Conservation (phyloP, 1,140 invertebrate species). For the Augochlora pura region DNA sequence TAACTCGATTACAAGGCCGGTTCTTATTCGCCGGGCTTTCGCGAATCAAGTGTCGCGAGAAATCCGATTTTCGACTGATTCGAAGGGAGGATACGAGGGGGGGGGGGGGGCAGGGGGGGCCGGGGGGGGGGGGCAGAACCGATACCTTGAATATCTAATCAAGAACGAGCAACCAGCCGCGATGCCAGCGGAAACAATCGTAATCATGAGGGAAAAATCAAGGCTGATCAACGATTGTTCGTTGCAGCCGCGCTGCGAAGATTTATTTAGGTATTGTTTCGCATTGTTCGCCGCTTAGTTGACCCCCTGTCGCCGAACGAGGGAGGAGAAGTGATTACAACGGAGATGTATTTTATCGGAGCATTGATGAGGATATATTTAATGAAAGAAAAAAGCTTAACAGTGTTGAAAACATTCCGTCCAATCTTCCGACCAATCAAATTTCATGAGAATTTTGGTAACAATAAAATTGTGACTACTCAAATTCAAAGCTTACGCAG, state of each 20-base stretch:
- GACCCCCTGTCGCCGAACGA: no score
- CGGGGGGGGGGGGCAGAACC: no score
- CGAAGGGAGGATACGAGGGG: not conserved
- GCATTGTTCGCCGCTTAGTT: no score
- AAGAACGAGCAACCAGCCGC: not conserved
- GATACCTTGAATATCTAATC: constrained; percentile 1
- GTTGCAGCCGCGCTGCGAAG: not conserved
- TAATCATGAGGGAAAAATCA: not conserved
- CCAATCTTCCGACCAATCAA: no score
- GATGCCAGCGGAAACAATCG: not conserved
- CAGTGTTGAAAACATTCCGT: no score
- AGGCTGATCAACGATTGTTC: constrained; percentile 10
- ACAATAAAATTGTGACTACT: no score
- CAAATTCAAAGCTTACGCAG: no score
- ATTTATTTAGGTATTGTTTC: not conserved
- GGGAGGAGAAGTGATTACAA: no score
- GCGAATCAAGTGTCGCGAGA: not conserved
- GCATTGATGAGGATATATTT: no score
- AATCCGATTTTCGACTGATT: constrained; percentile 17
- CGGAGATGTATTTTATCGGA: no score
- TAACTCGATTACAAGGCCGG: constrained; percentile 12
- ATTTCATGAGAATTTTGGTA: no score
- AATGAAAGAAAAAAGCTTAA: no score
- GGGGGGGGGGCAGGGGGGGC: not conserved
- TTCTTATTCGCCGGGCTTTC: not conserved